Evolutionary conservation across 2,888 invertebrate species (phyloP).

Genomic region (Antheraea assamensis): DNA sequence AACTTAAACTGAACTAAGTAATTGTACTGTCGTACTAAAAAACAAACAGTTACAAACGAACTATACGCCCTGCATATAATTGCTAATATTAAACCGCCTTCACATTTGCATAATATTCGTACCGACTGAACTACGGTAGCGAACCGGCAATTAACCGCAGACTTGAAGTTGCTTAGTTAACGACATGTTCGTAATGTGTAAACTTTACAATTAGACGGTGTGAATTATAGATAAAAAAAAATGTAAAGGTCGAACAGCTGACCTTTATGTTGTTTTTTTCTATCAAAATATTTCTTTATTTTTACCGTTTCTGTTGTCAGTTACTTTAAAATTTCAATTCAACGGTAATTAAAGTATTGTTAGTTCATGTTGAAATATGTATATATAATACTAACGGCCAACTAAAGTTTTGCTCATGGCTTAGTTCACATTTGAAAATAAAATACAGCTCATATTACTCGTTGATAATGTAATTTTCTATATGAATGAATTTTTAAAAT

Average conservation of each 20-base stretch:
- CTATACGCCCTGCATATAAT: constrained; percentile 14
- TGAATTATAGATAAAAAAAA: not conserved
- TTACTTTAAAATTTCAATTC: not conserved
- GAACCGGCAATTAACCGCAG: constrained; percentile 20
- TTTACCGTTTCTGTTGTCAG: not conserved
- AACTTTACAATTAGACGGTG: not conserved
- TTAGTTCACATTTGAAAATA: no score
- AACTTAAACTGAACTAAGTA: constrained; percentile 28
- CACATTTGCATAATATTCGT: constrained; percentile 39
- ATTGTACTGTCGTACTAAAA: constrained; percentile 28
- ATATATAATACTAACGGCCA: not conserved
- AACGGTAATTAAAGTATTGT: not conserved
- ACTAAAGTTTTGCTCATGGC: no score
- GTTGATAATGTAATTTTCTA: no score
- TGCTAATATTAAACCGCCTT: constrained; percentile 4
- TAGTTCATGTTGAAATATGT: not conserved
- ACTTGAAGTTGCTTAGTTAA: constrained; percentile 12
- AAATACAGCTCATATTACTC: no score
- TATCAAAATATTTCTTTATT: not conserved
- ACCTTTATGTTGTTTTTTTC: not conserved
- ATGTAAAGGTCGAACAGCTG: not conserved
- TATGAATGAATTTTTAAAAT: no score
- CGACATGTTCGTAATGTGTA: constrained; percentile 5
- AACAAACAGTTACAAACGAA: not conserved
- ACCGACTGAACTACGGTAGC: constrained; percentile 31